Base-by-base conservation (phyloP, 2,113 vertebrate genomes). In the Loxodonta africana region DNA sequence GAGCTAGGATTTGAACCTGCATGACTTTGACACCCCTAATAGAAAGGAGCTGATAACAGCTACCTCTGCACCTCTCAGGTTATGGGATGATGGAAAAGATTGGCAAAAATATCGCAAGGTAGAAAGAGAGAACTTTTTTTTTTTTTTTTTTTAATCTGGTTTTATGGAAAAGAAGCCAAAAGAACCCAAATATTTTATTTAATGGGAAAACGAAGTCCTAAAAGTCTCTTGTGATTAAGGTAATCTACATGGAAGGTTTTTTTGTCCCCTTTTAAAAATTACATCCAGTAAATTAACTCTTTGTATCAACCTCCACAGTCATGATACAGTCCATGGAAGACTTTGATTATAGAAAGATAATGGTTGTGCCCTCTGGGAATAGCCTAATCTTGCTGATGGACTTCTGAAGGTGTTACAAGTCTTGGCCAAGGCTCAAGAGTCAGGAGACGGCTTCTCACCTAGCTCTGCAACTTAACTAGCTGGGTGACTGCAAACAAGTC, bases 131-230 rank as follows among this genome's bases (percentile, higher is more conserved):
- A 83, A n/a, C 8, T 21, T 6, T 20, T 14, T 37, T 37, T 37
- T 37, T 37, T 37, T 37, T 48, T 48, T 48, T 15, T 23, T 14
- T 44, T 20, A 26, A 33, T 3, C 3, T 17, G 5, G 8, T 51
- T 74, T 81, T 78, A 90, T 74, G 30, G 71, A 65, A 74, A 94
- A 90, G 67, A 95, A 74, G 5, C 14, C 89, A 33, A 78, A 95
- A 48, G 26, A 67, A 74, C 21, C 23, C 69, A 86, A 76, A 51
- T 46, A 81, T 87, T 76, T 91, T 90, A 41, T 53, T 10, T 62
- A 26, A 71, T 10, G 26, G 8, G 65, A 74, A 83, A 87, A 71
- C 25, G 21, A 82, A 90, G 15, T 63, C 88, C 57, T 78, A 25
- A 83, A 67, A 83, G 44, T 71, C 30, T 14, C 62, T 67, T 53